Percentiles rank a stretch among this genome's conserved stretches.
These are phyloP conservation scores for Melanotus villosus DNA, from an alignment of 2,888 invertebrate species.

Conservation along the genomic window DNA sequence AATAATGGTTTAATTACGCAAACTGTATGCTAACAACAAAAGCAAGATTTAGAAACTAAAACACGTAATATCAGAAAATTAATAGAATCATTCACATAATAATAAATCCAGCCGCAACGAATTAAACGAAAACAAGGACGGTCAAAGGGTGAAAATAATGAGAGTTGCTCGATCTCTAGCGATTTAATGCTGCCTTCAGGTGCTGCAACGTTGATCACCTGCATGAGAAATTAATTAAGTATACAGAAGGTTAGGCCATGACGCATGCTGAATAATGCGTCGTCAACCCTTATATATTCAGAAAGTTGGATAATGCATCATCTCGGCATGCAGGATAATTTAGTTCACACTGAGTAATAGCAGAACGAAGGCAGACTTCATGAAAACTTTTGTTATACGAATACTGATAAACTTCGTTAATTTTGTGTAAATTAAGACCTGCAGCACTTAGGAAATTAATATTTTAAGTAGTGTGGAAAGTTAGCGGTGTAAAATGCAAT, in stretches of 20 bases:
- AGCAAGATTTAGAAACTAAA: not conserved
- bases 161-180: constrained; percentile 8
- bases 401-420: constrained; percentile 40
- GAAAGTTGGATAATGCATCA: constrained; percentile 46
- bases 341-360: constrained; percentile 35
- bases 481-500: not conserved
- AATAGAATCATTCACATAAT: constrained; percentile 14
- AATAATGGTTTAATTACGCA: too few species aligned
- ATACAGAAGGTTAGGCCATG: constrained; percentile 37
- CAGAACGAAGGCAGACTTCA: constrained; percentile 26
- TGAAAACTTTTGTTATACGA: constrained; percentile 39
- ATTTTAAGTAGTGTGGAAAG: not conserved
- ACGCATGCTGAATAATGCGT: constrained; percentile 44
- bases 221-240: constrained; percentile 46
- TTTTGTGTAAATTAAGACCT: constrained; percentile 33
- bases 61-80: constrained; percentile 25
- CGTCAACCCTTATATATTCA: constrained; percentile 44
- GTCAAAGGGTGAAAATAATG: not conserved
- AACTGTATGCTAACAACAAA: not conserved
- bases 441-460: constrained; percentile 27
- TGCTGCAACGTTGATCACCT: constrained; percentile 43
- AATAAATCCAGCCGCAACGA: not conserved
- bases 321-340: constrained; percentile 41
- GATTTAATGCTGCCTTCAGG: constrained; percentile 36
- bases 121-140: constrained; percentile 7